Conservation (phyloP, 2,113 vertebrate genomes). For the Callaeas wilsoni region DNA sequence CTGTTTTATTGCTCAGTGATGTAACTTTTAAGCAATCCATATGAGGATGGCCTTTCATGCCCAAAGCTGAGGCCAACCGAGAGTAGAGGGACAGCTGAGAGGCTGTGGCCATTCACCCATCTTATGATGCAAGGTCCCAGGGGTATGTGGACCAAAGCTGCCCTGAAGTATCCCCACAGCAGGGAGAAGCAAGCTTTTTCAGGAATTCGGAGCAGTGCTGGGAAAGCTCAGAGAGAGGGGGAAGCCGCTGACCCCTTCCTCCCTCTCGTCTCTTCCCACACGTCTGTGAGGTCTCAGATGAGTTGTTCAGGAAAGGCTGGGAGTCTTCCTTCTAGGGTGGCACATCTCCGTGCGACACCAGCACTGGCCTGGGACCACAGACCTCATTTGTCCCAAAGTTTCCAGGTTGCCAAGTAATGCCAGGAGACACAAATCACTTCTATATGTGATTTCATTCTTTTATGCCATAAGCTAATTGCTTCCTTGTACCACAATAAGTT, state of each 20-base stretch:
- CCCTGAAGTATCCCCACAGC: accelerated
- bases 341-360: background rate
- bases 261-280: background rate
- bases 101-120: background rate
- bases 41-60: background rate
- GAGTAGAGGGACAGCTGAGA: background rate
- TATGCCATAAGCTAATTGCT: conserved; percentile 20
- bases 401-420: background rate
- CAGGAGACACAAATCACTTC: background rate
- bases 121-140: background rate
- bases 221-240: background rate
- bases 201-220: background rate
- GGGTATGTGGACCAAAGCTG: background rate
- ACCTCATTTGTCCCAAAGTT: background rate
- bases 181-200: background rate
- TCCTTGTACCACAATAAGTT: conserved; percentile 32
- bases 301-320: background rate
- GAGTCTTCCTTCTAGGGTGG: background rate
- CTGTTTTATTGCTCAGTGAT: conserved; percentile 5
- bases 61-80: background rate
- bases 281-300: background rate
- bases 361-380: accelerated
- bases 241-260: background rate
- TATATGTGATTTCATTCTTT: conserved; percentile 35
- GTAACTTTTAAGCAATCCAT: conserved; percentile 15